phyloP scores from a whole-genome alignment of 2,797 vertebrate species.

The Eurystomus glaucurus region DNA sequence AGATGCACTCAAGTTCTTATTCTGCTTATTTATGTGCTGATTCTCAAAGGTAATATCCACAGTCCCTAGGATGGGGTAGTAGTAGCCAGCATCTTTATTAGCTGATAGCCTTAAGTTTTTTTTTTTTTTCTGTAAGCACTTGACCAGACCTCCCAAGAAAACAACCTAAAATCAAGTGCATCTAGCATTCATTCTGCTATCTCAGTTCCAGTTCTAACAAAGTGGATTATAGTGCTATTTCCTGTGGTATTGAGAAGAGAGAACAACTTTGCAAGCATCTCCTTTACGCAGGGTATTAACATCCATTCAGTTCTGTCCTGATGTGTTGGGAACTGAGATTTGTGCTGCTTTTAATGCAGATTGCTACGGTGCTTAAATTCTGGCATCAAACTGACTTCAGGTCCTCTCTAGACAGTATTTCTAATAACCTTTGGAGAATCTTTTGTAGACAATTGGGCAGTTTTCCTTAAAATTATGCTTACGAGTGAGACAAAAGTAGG shows the following conservation, averaged over 20 bases:
- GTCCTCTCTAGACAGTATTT: not conserved
- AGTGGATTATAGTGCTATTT: not conserved
- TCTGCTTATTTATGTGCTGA: not conserved
- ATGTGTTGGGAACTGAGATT: not conserved
- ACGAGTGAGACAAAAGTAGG: not conserved
- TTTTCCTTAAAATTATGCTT: not conserved
- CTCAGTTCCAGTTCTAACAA: not conserved
- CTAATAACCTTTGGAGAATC: not conserved
- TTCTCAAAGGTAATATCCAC: not conserved
- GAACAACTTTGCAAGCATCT: not conserved
- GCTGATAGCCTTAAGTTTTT: not conserved
- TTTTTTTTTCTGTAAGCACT: not conserved
- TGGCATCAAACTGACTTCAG: not conserved
- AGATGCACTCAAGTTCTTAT: not conserved
- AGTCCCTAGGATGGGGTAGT: not conserved
- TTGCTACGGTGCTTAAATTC: not conserved
- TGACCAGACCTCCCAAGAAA: not conserved
- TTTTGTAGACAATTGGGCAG: not conserved
- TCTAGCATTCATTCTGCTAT: not conserved
- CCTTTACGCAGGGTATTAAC: not conserved
- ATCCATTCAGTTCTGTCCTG: not conserved
- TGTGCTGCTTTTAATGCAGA: not conserved
- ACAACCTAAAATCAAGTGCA: not conserved
- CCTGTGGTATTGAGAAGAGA: not conserved
- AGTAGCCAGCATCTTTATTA: not conserved